A percentile compares a stretch with the other conserved stretches of the same genome.
These are phyloP conservation scores for Lamprotornis superbus DNA, from an alignment of 2,113 vertebrate species.

Conservation along the genomic window DNA sequence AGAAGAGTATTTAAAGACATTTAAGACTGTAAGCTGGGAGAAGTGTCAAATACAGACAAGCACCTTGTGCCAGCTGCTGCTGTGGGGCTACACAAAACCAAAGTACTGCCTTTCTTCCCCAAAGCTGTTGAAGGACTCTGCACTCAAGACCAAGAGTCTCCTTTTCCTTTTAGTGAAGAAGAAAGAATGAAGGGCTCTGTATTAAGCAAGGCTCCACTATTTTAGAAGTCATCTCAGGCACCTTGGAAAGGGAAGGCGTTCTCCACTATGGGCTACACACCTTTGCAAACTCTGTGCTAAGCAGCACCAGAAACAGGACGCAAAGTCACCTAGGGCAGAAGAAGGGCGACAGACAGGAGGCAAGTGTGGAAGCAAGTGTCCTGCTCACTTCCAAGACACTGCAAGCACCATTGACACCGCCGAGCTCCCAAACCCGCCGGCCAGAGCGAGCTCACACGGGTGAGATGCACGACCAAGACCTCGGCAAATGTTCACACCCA, in stretches of 20 bases:
- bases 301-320: neutral
- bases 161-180: neutral
- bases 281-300: neutral
- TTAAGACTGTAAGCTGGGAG: neutral
- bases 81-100: neutral
- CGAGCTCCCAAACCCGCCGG: neutral
- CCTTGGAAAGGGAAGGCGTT: neutral
- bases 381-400: neutral
- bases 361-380: accelerated
- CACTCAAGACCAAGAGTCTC: neutral
- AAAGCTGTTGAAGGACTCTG: neutral
- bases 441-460: accelerated
- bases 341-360: neutral
- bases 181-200: neutral
- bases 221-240: neutral
- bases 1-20: neutral
- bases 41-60: neutral
- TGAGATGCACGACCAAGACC: accelerated
- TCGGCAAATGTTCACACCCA: accelerated
- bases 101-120: neutral
- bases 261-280: accelerated
- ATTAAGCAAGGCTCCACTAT: neutral
- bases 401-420: neutral
- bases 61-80: neutral
- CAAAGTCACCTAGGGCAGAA: neutral